These are phyloP conservation scores for Polymixis lichenea DNA, from an alignment of 2,888 invertebrate genomes.

Conservation along the genomic window DNA sequence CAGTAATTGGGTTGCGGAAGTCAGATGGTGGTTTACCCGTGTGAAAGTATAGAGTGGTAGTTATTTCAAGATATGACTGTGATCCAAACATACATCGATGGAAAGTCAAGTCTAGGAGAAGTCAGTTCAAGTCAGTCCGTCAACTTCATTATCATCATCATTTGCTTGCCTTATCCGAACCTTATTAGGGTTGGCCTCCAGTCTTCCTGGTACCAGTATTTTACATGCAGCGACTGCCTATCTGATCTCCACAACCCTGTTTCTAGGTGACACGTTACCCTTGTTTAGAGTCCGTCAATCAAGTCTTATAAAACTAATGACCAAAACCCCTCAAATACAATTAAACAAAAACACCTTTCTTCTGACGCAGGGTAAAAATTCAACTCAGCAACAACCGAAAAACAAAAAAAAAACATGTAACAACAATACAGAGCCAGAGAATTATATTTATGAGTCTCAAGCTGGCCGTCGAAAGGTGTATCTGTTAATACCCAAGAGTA, in stretches of 20 bases:
- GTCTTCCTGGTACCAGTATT: no score
- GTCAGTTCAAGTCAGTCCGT: no score
- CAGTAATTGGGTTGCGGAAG: slow-evolving; percentile 18
- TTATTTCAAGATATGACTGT: neutral
- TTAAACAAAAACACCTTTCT: no score
- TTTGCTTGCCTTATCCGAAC: no score
- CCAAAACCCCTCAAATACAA: neutral
- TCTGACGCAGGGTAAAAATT: neutral
- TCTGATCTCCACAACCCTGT: no score
- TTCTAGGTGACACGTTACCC: no score
- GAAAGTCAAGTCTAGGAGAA: neutral
- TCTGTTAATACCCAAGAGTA: slow-evolving; percentile 33
- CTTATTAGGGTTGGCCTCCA: no score
- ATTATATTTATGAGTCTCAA: slow-evolving; percentile 47
- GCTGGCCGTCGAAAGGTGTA: slow-evolving; percentile 34
- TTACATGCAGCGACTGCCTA: no score
- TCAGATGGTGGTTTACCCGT: no score
- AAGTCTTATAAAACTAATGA: no score
- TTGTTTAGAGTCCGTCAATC: no score
- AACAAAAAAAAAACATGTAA: slow-evolving; percentile 25
- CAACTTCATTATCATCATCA: no score
- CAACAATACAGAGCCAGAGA: neutral
- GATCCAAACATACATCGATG: neutral
- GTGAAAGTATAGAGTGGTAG: neutral
- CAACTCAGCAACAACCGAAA: neutral